Evolutionary conservation across 2,888 invertebrate genomes (phyloP), one percentile per base, ranked within the genome.

Genomic region (Drosophila acutilabella): DNA sequence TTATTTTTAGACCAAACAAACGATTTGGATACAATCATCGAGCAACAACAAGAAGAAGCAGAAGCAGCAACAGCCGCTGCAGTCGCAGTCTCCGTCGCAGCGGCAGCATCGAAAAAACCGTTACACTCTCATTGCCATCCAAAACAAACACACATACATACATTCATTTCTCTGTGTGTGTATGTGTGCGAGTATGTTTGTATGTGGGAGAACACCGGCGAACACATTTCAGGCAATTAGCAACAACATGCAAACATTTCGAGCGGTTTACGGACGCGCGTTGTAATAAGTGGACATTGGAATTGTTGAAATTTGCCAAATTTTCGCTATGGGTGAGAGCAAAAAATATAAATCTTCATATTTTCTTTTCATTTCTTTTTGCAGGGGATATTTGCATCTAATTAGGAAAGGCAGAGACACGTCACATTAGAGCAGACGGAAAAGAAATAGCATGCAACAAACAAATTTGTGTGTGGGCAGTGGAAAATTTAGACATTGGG

Each of bases 1-100:
- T 70, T 87, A 89, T 83, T 80, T 89, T 78, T 87, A 81, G 89
- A 67, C 75, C 85, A 88, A 88, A 88, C 86, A 86, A 86, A 84
- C 71, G 74, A 81, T 85, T 86, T 77, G 61, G 62, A 74, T 81
- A 84, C 78, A 86, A 81, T 71, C 70, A 78, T 81, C 67, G 51
- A 30, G 38, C 18, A 64, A 48, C 36, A 56, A 71, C 62, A 47
- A 68, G 66, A 42, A 70, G 77, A 58, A 73, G 50, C 38, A 47
- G 10, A 14, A 20, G 50, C 56, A 48, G 23, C 61, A 36, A 54
- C 54, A 44, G 54, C 56, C 16, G 70, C 71, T 20, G 48, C 67
- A 36, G 36, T 36, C 36, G 36, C 64, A 36, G 36, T 11, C 36
- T 11, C 36, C 13, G 36, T 36, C 36, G 13, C 13, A 42, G 58